Evolutionary conservation across 92 coral and sea anemone species (phyloP), one percentile per base, ranked within the genome.

Genomic region (Galaxea fascicularis): DNA sequence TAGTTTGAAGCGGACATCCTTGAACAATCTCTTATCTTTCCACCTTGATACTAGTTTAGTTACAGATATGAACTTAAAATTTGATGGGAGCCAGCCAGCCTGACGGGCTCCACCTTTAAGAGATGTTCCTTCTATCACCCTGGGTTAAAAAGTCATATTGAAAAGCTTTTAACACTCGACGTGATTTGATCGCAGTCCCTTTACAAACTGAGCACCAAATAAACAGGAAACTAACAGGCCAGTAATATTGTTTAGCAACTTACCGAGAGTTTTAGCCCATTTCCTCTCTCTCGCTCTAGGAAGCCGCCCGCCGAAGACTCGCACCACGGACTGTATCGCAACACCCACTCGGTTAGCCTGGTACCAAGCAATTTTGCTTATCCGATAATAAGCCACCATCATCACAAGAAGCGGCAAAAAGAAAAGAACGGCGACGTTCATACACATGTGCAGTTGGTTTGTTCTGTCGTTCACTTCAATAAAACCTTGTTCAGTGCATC

Each of bases 201-300:
- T 17, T 21, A 4, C 67, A 62, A 3, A 10, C 56, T 2, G 10
- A 10, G 17, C 16, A 27, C 67, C n/a, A 2, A 41, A 65, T 21
- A 17, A 24, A 65, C 30, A 65, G 4, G 22, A 65, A 21, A 20
- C 16, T 47, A 13, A 4, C 11, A 3, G 17, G 13, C 9, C 11
- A 3, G 17, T 49, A 49, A 49, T 49, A 10, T 63, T 63, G 26
- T 0, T 25, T 63, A 26, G 14, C 4, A 22, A 65, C 88, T 83
- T 74, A 91, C 94, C 94, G 1, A 91, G 78, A 10, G 94, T 91
- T 86, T 87, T 91, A 0, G 91, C 91, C 94, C 94, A 91, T 65
- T 91, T 91, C 80, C 83, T 87, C 8, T 91, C 94, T 12, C 94
- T 79, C 17, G 87, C 80, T 56, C 94, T 65, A 3, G 83, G 76